Evolutionary conservation across 2,113 vertebrate species (phyloP).

Genomic region (Hyperoodon ampullatus): DNA sequence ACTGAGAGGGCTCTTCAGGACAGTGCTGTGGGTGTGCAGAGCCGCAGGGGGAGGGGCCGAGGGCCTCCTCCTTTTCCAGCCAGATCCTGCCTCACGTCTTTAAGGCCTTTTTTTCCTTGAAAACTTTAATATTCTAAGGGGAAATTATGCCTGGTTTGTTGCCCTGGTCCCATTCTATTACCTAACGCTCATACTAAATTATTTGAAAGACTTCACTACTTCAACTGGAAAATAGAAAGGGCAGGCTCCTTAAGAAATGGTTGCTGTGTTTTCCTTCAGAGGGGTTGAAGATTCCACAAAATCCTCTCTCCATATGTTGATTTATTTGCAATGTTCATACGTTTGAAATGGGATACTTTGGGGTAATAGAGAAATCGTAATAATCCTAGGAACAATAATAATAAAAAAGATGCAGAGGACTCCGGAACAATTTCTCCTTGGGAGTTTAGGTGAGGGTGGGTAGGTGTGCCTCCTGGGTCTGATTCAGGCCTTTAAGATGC

Average conservation of each 20-base stretch:
- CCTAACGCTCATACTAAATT: background rate
- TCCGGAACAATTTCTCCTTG: background rate
- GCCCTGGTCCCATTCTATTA: background rate
- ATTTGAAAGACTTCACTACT: background rate
- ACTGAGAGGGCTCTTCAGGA: background rate
- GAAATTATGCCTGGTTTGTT: background rate
- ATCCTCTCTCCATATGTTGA: background rate
- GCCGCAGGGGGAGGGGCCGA: accelerated
- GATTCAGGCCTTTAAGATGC: background rate
- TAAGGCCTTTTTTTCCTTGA: background rate
- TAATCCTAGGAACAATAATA: background rate
- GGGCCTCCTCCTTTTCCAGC: accelerated
- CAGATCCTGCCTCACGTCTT: background rate
- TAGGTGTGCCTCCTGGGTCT: background rate
- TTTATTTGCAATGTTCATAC: background rate
- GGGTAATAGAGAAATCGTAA: background rate
- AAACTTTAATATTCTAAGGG: conserved; percentile 1
- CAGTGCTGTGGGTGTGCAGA: background rate
- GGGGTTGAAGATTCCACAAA: background rate
- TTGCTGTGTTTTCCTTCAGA: background rate
- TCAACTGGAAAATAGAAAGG: background rate
- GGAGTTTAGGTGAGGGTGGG: background rate
- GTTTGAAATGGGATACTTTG: background rate
- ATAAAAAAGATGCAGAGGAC: background rate
- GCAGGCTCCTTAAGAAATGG: background rate